Evolutionary conservation across 2,888 invertebrate species (phyloP), one percentile per base, ranked within the genome.

Genomic region (Lacanobia oleracea): DNA sequence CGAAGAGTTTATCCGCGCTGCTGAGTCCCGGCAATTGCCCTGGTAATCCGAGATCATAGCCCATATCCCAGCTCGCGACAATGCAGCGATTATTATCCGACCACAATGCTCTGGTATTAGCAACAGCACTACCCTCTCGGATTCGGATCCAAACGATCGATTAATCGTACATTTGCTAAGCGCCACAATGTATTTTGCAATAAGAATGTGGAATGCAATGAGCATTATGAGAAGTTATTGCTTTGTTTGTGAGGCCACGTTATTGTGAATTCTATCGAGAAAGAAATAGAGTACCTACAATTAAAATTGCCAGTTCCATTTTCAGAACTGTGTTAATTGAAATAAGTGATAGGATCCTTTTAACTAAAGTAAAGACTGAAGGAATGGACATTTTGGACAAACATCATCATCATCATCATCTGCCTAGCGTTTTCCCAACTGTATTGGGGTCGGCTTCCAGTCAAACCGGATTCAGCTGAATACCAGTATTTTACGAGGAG

Each of bases 1-100:
- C 62, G 67, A 64, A 70, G 73, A 76, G 54, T 56, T 77, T 66
- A 81, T 77, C 75, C 59, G n/a, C 64, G 72, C 63, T 64, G 43
- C 57, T 59, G 59, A 64, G 62, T 68, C 70, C 72, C 72, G 69
- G 76, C 70, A 83, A 88, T 81, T 79, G 80, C 72, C 67, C 67
- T 75, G 75, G 81, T 85, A 87, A 88, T 85, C 87, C 86, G 77
- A 81, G 87, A 84, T 83, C 83, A 81, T 70, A 77, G 79, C 65
- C 83, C 64, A 72, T 70, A 77, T 78, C 65, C 83, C 65, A 70
- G 57, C 79, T 76, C 67, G 69, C 77, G 78, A 87, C 85, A 87
- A 81, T 86, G 78, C 75, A 76, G 64, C 81, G 78, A 79, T 85
- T 85, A 86, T 86, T 84, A 81, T 80, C 74, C 75, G 16, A 53